Evolutionary conservation across 1,140 invertebrate genomes (phyloP), one percentile per base, ranked within the genome.

Genomic region (Calephelis nemesis): DNA sequence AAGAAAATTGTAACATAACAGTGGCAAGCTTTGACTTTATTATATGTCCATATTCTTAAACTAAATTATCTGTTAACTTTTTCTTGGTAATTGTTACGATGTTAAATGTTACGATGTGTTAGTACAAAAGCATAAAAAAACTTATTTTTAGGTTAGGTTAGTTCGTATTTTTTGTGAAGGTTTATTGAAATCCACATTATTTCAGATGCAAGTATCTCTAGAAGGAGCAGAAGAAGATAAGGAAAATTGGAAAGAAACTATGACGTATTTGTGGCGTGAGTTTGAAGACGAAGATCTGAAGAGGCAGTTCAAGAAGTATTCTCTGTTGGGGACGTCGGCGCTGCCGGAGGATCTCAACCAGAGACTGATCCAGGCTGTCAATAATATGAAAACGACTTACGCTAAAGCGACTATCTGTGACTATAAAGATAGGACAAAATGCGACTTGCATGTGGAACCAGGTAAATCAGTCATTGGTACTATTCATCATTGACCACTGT

Each of bases 361-460:
- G 65, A 90, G 96, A 75, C 93, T 95, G 30, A 93, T 95, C 66
- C 91, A 93, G 65, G 93, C 95, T 0, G 85, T 95, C 15, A 95
- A 93, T 54, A 93, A 94, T 19, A 97, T 98, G 96, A 93, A 96
- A 79, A 93, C 93, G 6, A 95, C 95, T n/a, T 97, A 96, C 77
- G 95, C 95, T 3, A 97, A 94, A 63, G 95, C 96, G 0, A 97
- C 96, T 79, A 94, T 98, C 45, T 97, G 96, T 79, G 94, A 94
- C 75, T 96, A 93, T 74, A 93, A 94, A 15, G 87, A 96, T 76
- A 81, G 74, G 6, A 93, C 77, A 0, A 95, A 95, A 73, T 97
- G 96, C 79, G 94, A 96, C 77, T 84, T 97, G 0, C 92, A 93
- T 48, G 91, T 97, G 0, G 96, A 97, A 74, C 96, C 96, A 74